A percentile compares a stretch with the other conserved stretches of the same genome.
These are phyloP conservation scores for Syrphus vitripennis DNA, from an alignment of 2,888 invertebrate genomes.

Conservation along the genomic window DNA sequence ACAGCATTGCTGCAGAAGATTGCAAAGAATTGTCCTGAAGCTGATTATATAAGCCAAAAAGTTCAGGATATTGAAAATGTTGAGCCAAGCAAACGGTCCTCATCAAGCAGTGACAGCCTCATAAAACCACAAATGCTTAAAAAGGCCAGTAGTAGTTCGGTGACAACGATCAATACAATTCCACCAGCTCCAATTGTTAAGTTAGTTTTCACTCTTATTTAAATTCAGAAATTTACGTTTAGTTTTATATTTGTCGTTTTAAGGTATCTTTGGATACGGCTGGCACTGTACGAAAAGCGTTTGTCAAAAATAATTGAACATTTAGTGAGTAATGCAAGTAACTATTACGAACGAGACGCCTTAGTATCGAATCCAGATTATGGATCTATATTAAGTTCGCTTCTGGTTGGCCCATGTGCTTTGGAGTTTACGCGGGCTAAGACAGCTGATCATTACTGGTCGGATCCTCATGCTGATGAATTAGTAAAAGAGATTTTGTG, in stretches of 20 bases:
- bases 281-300: slow-evolving; percentile 93
- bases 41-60: slow-evolving; percentile 89
- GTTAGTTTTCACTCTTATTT: not conserved
- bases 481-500: slow-evolving; percentile 82
- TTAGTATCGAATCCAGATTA: slow-evolving; percentile 94
- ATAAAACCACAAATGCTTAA: slow-evolving; percentile 86
- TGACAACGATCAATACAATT: slow-evolving; percentile 64
- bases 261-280: slow-evolving; percentile 94
- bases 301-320: slow-evolving; percentile 94
- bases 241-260: slow-evolving; percentile 27
- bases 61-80: slow-evolving; percentile 89
- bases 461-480: slow-evolving; percentile 97
- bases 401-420: slow-evolving; percentile 96
- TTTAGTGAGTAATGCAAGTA: slow-evolving; percentile 90
- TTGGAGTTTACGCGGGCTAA: slow-evolving; percentile 95
- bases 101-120: slow-evolving; percentile 85
- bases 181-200: slow-evolving; percentile 63
- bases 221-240: not conserved
- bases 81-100: slow-evolving; percentile 85
- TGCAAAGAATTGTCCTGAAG: slow-evolving; percentile 90
- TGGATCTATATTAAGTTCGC: slow-evolving; percentile 93
- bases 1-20: slow-evolving; percentile 96
- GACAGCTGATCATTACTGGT: slow-evolving; percentile 94
- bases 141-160: slow-evolving; percentile 84
- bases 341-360: slow-evolving; percentile 95